Conservation (phyloP, 2,797 vertebrate genomes). For the Tadarida brasiliensis region DNA sequence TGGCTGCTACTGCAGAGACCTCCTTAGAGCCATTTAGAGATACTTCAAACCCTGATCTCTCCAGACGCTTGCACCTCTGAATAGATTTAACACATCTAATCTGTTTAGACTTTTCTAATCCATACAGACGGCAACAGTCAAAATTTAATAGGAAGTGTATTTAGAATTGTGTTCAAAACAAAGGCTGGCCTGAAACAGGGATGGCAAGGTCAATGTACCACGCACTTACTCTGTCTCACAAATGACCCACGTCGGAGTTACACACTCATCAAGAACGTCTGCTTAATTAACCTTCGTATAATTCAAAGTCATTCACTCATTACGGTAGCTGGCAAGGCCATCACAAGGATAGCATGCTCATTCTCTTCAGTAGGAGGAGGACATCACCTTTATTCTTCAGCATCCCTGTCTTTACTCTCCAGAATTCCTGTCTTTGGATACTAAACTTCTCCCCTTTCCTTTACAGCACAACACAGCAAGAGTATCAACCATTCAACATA, state of each 20-base stretch:
- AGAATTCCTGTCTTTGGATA: not conserved
- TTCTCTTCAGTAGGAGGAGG: conserved; percentile 10
- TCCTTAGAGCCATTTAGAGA: not conserved
- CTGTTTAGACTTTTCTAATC: conserved; percentile 15
- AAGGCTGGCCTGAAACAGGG: not conserved
- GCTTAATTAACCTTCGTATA: conserved; percentile 80
- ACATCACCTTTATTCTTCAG: not conserved
- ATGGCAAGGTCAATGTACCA: conserved; percentile 52
- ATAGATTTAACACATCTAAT: not conserved
- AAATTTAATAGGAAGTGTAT: not conserved
- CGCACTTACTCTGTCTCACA: conserved; percentile 66
- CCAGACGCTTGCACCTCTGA: not conserved
- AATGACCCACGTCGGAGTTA: conserved; percentile 67
- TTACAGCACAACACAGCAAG: not conserved
- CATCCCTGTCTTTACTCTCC: not conserved
- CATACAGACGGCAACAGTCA: not conserved
- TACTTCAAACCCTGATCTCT: not conserved
- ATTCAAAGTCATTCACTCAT: conserved; percentile 76
- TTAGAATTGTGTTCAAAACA: conserved; percentile 47
- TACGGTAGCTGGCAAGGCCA: conserved; percentile 70
- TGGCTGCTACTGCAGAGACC: not conserved
- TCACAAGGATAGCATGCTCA: conserved; percentile 54
- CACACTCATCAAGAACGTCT: conserved; percentile 71
- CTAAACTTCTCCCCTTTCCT: not conserved
- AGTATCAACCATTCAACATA: not conserved